Evolutionary conservation across 2,888 invertebrate species (phyloP), one percentile per base, ranked within the genome.

Genomic region (Oxytorus armatus): DNA sequence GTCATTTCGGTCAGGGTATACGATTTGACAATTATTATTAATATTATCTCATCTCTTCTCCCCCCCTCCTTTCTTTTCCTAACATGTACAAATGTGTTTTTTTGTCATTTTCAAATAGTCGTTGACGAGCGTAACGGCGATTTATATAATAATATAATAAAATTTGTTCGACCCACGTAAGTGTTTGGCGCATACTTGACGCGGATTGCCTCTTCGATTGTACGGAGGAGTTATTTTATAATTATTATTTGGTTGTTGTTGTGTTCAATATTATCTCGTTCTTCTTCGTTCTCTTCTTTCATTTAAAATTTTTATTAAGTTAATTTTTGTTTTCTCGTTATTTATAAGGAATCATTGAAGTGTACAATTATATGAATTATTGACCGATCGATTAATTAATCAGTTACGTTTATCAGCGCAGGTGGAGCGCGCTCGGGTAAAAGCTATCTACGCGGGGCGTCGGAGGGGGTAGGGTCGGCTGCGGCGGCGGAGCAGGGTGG

Each of bases 171-270:
- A 80, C 74, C 80, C 63, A 81, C 77, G 76, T 3, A 73, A 82
- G 47, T 77, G 69, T 79, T 82, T 84, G 82, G 80, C 79, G 82
- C 80, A 78, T 79, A 79, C 66, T 80, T 79, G 70, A 81, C 85
- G 83, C 85, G 77, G 81, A 84, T 85, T 85, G 84, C 86, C 85
- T 81, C 85, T 87, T 88, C 85, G 85, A 88, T 86, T 85, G 85
- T 86, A 87, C 86, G 86, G 87, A 86, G 87, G 86, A 84, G 85
- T 85, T 84, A 80, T 82, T 77, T 75, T 74, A 42, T 72, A 83
- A 49, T 49, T 61, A 42, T 72, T 49, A n/a, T 33, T 36, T 25
- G 79, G 74, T 69, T 70, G 18, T 73, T 14, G 49, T 36, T 51
- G 36, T 72, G 36, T 42, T 61, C 29, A 18, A 53, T 59, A 51